Evolutionary conservation across 2,888 invertebrate genomes (phyloP).

Genomic region (Dryobotodes eremita): DNA sequence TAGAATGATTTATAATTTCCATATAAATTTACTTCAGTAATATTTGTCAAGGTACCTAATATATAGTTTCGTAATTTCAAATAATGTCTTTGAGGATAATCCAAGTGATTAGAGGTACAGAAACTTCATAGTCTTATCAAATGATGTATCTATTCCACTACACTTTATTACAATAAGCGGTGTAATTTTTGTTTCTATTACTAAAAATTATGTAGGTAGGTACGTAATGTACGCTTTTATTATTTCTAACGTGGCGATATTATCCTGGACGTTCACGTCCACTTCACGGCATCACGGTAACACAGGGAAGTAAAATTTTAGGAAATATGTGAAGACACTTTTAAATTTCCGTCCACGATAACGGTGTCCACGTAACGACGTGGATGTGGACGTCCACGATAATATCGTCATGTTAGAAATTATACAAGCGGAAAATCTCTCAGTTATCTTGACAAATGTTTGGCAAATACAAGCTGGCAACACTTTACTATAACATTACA

Average conservation of each 20-base stretch:
- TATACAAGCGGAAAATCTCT: too few relatives aligned
- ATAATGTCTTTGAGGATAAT: not conserved
- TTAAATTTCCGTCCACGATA: too few relatives aligned
- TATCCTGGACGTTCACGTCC: too few relatives aligned
- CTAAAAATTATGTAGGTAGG: not conserved
- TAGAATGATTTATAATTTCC: not conserved
- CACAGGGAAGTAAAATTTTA: too few relatives aligned
- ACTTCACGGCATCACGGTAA: too few relatives aligned
- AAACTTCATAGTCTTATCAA: not conserved
- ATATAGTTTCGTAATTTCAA: not conserved
- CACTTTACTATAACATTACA: not conserved
- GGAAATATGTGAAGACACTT: too few relatives aligned
- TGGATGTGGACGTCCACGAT: too few relatives aligned
- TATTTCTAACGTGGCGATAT: too few relatives aligned
- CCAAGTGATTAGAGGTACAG: not conserved
- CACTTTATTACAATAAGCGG: not conserved
- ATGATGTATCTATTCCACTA: not conserved
- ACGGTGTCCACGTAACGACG: too few relatives aligned
- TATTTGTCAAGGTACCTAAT: not conserved
- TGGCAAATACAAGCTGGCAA: not conserved
- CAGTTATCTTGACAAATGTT: not conserved
- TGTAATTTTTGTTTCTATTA: not conserved
- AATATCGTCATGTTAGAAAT: too few relatives aligned
- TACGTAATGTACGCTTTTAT: too few relatives aligned
- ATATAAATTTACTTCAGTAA: not conserved